Base-by-base conservation (phyloP, 64 coral and sea anemone genomes). In the Cladopsammia gracilis region DNA sequence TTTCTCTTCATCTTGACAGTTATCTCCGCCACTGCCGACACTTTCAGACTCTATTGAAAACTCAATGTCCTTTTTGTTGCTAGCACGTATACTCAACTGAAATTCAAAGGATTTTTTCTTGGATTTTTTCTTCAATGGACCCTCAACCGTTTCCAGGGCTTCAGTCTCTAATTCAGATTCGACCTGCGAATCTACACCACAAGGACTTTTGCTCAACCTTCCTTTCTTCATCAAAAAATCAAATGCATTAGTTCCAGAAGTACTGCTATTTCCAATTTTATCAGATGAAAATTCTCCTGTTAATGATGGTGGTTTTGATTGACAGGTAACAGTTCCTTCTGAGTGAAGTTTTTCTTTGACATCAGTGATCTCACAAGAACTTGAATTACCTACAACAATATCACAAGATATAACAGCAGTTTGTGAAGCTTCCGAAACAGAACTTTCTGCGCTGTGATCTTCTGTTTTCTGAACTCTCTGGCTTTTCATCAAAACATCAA, bases 51-150 rank as follows among this genome's bases (percentile, higher is more conserved):
- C 80, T 48, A 66, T 5, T 22, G 44, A 49, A 68, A 68, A 15
- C 1, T 68, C 46, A n/a, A 50, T 23, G 22, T 84, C 20, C 3
- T 25, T 84, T n/a, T 67, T 84, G 3, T 49, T 84, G 47, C 80
- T 67, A 48, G 60, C 80, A 52, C 60, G 43, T 48, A 84, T 84
- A 25, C 80, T 84, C 10, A 84, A 24, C 9, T 84, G 34, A 84
- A 83, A 83, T 64, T 83, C 79, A 83, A 84, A 68, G 62, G 80
- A 14, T 46, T 52, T 84, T 50, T 68, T 84, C 80, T 84, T 84
- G 61, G 44, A 7, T 62, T 69, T 68, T 68, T 84, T 66, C 19
- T 52, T 48, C 4, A 34, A 22, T 7, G n/a, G 48, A 15, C 62
- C 15, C 7, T 66, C 62, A 50, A 6, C 6, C 25, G 48, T 68